Conservation (phyloP, 35 echinoderm and acorn worm species). For the Nesometra sesokonis region DNA sequence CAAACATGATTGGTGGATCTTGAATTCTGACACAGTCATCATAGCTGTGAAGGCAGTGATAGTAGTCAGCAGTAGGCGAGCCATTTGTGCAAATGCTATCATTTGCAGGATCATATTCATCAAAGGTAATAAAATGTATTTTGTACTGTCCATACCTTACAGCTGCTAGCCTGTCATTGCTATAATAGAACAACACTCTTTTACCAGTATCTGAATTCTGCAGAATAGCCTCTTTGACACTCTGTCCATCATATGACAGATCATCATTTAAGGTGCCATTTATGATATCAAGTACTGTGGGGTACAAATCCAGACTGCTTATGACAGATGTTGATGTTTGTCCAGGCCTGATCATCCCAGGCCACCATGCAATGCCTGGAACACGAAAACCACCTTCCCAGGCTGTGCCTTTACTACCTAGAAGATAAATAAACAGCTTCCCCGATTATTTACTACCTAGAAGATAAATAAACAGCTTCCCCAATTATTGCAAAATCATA, state of each 20-base stretch:
- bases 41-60: constrained; percentile 38
- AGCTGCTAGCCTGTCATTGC: constrained; percentile 63
- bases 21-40: constrained; percentile 41
- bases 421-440: no score
- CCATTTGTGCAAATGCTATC: constrained; percentile 21
- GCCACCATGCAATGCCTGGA: constrained; percentile 90
- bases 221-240: constrained; percentile 46
- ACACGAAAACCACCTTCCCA: constrained; percentile 93
- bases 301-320: constrained; percentile 73
- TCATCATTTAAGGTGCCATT: constrained; percentile 27
- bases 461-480: no score
- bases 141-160: constrained; percentile 52
- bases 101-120: neutral
- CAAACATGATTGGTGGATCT: constrained; percentile 57
- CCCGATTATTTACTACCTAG: no score
- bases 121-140: constrained; percentile 38
- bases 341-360: constrained; percentile 30
- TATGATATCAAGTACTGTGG: constrained; percentile 54
- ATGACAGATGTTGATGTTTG: constrained; percentile 31
- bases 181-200: constrained; percentile 49
- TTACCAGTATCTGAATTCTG: constrained; percentile 16
- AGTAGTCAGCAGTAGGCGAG: constrained; percentile 1
- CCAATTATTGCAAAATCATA: no score
- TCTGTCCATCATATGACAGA: constrained; percentile 49
- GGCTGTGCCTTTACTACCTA: constrained; percentile 55